Conservation (phyloP, 2,113 vertebrate species). For the Heliornis fulica region DNA sequence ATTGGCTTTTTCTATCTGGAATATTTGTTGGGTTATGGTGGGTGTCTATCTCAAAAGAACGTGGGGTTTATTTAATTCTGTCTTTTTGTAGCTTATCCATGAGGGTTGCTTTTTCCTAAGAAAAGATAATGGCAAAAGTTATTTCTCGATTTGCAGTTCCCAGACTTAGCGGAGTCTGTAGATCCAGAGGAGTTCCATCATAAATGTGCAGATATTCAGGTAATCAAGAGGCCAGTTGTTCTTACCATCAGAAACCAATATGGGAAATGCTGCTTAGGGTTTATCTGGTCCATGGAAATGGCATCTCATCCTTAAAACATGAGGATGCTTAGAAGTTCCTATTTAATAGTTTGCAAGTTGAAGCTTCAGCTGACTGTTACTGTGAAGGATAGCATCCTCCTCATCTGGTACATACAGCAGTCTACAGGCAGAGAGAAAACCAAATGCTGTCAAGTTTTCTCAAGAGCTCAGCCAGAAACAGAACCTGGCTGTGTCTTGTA, state of each 20-base stretch:
- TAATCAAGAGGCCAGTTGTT: background rate
- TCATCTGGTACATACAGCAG: background rate
- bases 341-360: background rate
- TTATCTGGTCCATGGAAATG: background rate
- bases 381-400: background rate
- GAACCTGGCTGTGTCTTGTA: background rate
- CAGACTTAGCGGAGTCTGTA: background rate
- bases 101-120: background rate
- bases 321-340: background rate
- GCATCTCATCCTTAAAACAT: background rate
- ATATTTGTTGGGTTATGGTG: background rate
- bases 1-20: background rate
- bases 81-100: background rate
- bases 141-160: background rate
- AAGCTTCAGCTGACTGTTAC: background rate
- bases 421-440: background rate
- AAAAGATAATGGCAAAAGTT: background rate
- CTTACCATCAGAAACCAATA: background rate
- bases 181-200: background rate
- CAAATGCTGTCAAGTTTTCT: background rate
- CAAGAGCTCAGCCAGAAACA: background rate
- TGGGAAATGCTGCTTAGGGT: background rate
- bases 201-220: background rate
- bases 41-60: background rate
- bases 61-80: background rate